Percentiles rank a stretch among this genome's conserved stretches.
phyloP scores from a whole-genome alignment of 2,113 vertebrate genomes.

The Romanogobio albipinnatus region DNA sequence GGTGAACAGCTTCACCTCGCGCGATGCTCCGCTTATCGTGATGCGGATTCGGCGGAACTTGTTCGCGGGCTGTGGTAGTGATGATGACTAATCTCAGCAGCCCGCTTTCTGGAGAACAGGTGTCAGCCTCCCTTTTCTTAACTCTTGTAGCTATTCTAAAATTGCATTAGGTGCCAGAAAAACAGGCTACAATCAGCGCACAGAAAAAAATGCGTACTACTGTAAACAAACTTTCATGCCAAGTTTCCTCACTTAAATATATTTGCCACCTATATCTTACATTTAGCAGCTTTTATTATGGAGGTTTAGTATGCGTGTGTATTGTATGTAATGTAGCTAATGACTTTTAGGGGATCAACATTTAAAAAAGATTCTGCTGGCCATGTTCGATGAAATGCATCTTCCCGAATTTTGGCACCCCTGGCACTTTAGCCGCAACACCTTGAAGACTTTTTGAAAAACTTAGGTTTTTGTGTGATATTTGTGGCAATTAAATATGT shows the following conservation, averaged over 20 bases:
- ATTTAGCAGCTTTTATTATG: neutral
- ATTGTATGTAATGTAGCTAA: neutral
- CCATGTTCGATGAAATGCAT: neutral
- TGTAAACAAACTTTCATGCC: constrained; percentile 5
- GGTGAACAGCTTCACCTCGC: neutral
- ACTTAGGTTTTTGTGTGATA: neutral
- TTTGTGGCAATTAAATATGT: neutral
- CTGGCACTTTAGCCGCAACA: neutral
- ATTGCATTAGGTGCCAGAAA: neutral
- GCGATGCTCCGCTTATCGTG: constrained; percentile 1
- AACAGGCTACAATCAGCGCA: neutral
- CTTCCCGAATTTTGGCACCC: neutral
- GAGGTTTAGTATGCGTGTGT: neutral
- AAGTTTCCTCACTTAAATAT: neutral
- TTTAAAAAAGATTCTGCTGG: neutral
- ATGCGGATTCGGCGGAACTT: constrained; percentile 9
- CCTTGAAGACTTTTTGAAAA: neutral
- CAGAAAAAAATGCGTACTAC: neutral
- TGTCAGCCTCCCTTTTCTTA: neutral
- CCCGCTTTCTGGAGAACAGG: constrained; percentile 41
- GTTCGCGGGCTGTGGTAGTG: neutral
- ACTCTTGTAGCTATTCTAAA: neutral
- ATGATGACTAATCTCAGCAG: constrained; percentile 27
- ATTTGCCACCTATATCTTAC: neutral
- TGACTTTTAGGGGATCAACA: neutral